A percentile compares a stretch with the other conserved stretches of the same genome.
Conservation (phyloP, 2,113 vertebrate genomes). For the Microcebus lehilahytsara region DNA sequence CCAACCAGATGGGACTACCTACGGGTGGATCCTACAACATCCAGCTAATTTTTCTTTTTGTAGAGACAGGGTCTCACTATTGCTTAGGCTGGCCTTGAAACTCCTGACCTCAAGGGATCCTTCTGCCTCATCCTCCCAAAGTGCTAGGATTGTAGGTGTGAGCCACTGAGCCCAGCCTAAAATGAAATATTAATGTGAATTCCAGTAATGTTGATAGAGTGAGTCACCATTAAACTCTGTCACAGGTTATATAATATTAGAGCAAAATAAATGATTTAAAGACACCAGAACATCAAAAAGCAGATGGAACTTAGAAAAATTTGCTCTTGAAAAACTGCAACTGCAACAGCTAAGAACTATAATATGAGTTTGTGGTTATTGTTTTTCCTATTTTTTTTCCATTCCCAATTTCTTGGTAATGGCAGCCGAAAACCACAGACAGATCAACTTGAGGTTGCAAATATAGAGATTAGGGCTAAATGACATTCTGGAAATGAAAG, state of each 20-base stretch:
- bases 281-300: neutral
- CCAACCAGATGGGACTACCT: no score
- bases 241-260: neutral
- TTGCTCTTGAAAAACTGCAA: neutral
- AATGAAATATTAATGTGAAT: constrained; percentile 33
- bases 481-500: neutral
- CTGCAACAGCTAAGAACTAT: neutral
- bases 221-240: neutral
- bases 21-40: no score
- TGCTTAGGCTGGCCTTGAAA: no score
- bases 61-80: no score
- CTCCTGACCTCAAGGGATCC: no score
- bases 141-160: no score
- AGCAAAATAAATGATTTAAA: neutral
- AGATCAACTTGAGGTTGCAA: neutral
- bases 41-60: no score
- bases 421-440: neutral
- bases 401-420: neutral
- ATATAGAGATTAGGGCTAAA: neutral
- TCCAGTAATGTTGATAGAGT: neutral
- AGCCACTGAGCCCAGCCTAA: no score
- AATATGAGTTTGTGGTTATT: neutral
- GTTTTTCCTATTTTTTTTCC: no score
- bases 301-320: neutral
- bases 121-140: no score